These are phyloP conservation scores for Drosophila ohnishii DNA, from an alignment of 1,140 invertebrate species.

Conservation along the genomic window DNA sequence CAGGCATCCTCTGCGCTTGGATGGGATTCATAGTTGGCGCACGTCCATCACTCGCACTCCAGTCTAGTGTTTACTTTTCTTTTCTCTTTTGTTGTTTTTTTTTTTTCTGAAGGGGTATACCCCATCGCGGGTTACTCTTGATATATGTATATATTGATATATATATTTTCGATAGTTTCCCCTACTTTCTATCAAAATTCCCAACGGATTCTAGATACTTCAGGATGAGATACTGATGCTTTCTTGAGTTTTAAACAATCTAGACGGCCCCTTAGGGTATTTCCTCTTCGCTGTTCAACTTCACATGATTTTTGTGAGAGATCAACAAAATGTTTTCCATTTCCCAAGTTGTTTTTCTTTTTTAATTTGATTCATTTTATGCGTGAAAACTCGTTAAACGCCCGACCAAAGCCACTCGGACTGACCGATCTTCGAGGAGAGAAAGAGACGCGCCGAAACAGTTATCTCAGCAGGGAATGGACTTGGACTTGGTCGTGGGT, in stretches of 20 bases:
- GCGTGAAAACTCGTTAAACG: constrained; percentile 77
- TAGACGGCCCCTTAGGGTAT: neutral
- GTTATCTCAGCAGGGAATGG: constrained; percentile 43
- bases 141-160: too few species aligned
- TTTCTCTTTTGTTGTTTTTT: constrained; percentile 16
- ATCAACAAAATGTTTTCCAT: constrained; percentile 36
- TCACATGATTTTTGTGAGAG: neutral
- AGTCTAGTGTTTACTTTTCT: constrained; percentile 24
- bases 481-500: constrained; percentile 15
- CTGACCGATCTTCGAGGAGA: constrained; percentile 9
- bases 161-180: too few species aligned
- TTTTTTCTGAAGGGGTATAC: neutral
- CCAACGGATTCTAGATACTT: neutral
- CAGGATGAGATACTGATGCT: neutral
- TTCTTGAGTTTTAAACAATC: too few species aligned
- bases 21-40: constrained; percentile 46
- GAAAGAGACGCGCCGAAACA: constrained; percentile 36
- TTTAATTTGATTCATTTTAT: constrained; percentile 76
- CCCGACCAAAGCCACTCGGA: constrained; percentile 42
- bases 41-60: constrained; percentile 38
- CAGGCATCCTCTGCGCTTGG: constrained; percentile 27
- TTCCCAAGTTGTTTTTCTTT: constrained; percentile 31
- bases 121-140: neutral
- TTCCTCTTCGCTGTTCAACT: neutral
- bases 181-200: neutral